Evolutionary conservation across 2,888 invertebrate species (phyloP), one percentile per base, ranked within the genome.

Genomic region (Nephrocerus scutellatus): DNA sequence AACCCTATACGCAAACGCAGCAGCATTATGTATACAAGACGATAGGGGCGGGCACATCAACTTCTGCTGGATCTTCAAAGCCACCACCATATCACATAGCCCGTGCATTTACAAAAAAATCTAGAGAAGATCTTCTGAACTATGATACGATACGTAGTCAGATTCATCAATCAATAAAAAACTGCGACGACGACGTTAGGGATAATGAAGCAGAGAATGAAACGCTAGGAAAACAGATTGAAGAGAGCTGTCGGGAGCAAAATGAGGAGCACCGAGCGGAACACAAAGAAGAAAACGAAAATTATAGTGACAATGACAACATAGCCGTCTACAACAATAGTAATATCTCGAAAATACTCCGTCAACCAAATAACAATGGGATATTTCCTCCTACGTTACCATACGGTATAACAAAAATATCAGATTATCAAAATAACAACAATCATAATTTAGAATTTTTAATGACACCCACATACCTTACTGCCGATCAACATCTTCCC

Each of bases 1-100:
- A n/a, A n/a, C n/a, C n/a, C n/a, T n/a, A n/a, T n/a, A n/a, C n/a
- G n/a, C n/a, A 49, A 13, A 39, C 36, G 47, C 31, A 41, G 49
- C 14, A 43, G 12, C 43, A 46, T 36, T 33, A 7, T n/a, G n/a
- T n/a, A n/a, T n/a, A n/a, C n/a, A 31, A 39, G 21, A 7, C 12
- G 46, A 36, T 51, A 54, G 19, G 51, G 51, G 30, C 23, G 30
- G 2, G 35, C 19, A 18, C 40, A 32, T 13, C 39, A 43, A 19
- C 39, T 41, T 19, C 21, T 38, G 34, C 37, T 49, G 1, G 46
- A 48, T 5, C 49, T 51, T 3, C 47, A 54, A n/a, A 77, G 55
- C 87, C 87, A 12, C 87, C 87, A 2, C 87, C 87, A 2, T 88
- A 87, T 68, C 84, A 87, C 56, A 83, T 87, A 56, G 87, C 86